A percentile compares a stretch with the other conserved stretches of the same genome.
These are phyloP conservation scores for Hyperopisus bebe DNA, from an alignment of 2,113 vertebrate genomes.

Conservation along the genomic window DNA sequence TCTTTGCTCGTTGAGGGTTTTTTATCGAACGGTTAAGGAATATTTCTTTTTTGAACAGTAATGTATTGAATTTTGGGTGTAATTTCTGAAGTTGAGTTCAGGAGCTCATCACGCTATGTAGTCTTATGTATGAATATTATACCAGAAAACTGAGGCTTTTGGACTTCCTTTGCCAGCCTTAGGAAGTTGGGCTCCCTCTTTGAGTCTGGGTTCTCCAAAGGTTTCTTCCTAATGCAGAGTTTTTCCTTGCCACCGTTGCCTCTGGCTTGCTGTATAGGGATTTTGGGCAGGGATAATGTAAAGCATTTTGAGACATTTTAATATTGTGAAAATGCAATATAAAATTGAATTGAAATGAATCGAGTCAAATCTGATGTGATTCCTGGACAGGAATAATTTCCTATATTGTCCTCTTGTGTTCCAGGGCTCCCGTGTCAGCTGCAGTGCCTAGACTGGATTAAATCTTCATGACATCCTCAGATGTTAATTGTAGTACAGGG, in stretches of 20 bases:
- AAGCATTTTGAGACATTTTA: background rate
- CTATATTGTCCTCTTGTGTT: background rate
- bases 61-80: background rate
- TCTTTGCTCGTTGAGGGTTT: background rate
- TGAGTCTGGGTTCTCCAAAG: background rate
- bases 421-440: background rate
- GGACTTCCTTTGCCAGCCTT: background rate
- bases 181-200: background rate
- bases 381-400: background rate
- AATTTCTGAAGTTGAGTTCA: background rate
- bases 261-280: background rate
- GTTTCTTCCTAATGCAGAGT: background rate
- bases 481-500: background rate
- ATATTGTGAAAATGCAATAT: background rate
- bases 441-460: background rate
- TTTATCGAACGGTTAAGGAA: background rate
- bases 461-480: background rate
- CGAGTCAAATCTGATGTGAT: background rate
- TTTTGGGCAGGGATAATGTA: background rate
- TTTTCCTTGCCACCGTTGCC: background rate
- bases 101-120: background rate
- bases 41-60: background rate
- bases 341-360: background rate
- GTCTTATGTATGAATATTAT: background rate
- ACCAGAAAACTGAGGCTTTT: background rate